Base-by-base conservation (phyloP, 2,888 invertebrate species). In the Ethmia dodecea region DNA sequence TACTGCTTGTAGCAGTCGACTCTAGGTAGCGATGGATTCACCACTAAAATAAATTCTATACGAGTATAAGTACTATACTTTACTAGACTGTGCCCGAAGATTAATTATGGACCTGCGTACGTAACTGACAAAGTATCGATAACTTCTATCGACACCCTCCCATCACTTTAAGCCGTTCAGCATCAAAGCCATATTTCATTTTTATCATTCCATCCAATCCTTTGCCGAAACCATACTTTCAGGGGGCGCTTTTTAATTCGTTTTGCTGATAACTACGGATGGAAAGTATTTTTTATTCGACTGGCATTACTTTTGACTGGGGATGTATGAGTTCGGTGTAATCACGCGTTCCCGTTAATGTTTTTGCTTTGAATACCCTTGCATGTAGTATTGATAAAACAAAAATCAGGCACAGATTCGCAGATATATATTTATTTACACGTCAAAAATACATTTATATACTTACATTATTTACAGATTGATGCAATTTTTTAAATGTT, bases 141-240 rank as follows among this genome's bases (percentile, higher is more conserved):
- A n/a, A n/a, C n/a, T n/a, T n/a, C n/a, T n/a, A 37, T 24, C 18
- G 38, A 30, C 5, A 27, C 13, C 13, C 2, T 12, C 55, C 42
- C 62, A 33, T 33, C 47, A 22, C 55, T 55, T 51, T 50, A 52
- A 52, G 47, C 60, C 53, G 52, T 57, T 57, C 58, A 55, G 52
- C 64, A 58, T 63, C 60, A 60, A 52, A 59, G 59, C 63, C 70
- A 73, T 78, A 81, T 81, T 79, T 79, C 78, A 79, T 78, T 80
- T 70, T 77, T 77, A 76, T 76, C 76, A 77, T 73, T 73, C 69
- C 66, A 64, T 60, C 67, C 79, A 75, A 81, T 78, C 80, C 81
- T 83, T 79, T 83, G 73, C 76, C 74, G 83, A 80, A 81, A 75
- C 80, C 83, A 65, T 75, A 74, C 61, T 69, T 76, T 68, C 58